Percentiles rank a stretch among this genome's conserved stretches.
Conservation (phyloP, 2,888 invertebrate genomes). For the Megaustenia siamemsis region DNA sequence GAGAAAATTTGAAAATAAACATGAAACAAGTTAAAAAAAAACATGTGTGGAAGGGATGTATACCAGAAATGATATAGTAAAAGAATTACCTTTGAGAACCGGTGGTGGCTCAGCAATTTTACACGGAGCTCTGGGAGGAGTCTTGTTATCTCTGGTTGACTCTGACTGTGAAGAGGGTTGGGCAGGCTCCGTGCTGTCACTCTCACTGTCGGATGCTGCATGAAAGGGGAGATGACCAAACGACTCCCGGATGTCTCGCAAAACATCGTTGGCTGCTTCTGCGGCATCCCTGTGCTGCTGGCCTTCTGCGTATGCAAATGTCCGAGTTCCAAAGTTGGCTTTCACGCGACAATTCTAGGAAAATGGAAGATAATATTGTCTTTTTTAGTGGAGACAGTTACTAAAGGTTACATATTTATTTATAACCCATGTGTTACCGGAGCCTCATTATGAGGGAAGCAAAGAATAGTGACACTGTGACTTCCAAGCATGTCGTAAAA, state of each 20-base stretch:
- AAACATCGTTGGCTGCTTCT: conserved; percentile 76
- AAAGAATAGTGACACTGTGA: too few relatives aligned
- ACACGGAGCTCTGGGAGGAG: conserved; percentile 70
- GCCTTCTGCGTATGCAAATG: conserved; percentile 78
- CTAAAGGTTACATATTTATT: too few relatives aligned
- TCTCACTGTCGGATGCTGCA: conserved; percentile 75
- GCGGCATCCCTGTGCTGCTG: conserved; percentile 77
- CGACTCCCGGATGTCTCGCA: conserved; percentile 77
- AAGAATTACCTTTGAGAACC: conserved; percentile 59
- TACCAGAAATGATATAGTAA: background rate
- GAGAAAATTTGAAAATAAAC: too few relatives aligned
- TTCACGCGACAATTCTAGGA: conserved; percentile 75
- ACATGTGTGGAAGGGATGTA: background rate
- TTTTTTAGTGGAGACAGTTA: too few relatives aligned
- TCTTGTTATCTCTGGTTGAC: conserved; percentile 49
- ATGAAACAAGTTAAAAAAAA: too few relatives aligned
- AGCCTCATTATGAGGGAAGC: too few relatives aligned
- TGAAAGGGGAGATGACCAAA: conserved; percentile 78
- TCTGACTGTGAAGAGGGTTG: conserved; percentile 33
- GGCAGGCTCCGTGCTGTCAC: conserved; percentile 66
- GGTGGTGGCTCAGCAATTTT: conserved; percentile 71
- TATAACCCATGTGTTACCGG: too few relatives aligned
- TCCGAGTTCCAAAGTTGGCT: conserved; percentile 79
- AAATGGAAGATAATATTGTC: background rate
- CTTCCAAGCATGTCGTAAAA: too few relatives aligned